Base-by-base conservation (phyloP, 2,888 invertebrate genomes). In the Autographa gamma region DNA sequence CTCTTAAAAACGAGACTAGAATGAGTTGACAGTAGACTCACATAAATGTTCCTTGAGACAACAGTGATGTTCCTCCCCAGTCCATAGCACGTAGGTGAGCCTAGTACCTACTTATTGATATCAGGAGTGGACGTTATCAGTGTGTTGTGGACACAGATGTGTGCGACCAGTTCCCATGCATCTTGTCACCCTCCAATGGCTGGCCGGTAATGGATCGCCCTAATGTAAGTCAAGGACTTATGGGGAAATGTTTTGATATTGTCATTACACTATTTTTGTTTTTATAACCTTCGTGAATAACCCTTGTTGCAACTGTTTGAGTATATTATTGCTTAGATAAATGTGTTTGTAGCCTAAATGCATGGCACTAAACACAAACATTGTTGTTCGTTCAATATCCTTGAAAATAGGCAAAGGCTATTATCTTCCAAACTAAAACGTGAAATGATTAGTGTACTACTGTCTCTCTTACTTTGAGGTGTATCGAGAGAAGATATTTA, bases 131-230 rank as follows among this genome's bases (percentile, higher is more conserved):
- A 60, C 79, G 79, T 85, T 86, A 86, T 86, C 86, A 84, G 79
- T 72, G 83, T 73, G 73, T 82, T 93, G 93, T 94, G 90, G 93
- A 94, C 93, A 92, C 93, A 93, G 92, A 93, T 92, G 93, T 85
- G 87, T 91, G 89, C 90, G 79, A 88, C 88, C 89, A 86, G 91
- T 90, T 86, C 86, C 83, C 84, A 84, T 79, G 83, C 80, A 77
- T 79, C 78, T 80, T 78, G 74, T 69, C 78, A 82, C 83, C 87
- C 84, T 79, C 66, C 85, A 80, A 80, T 77, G 73, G 71, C 14
- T 71, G 63, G 73, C 32, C 76, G 75, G 82, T 86, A 86, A 85
- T 88, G 86, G 86, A 87, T 75, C 71, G 63, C 62, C 58, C 74
- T 74, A 71, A 83, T 80, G 77, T 80, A 79, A 80, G 83, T 84